phyloP scores from a whole-genome alignment of 2,797 vertebrate species.

The Platyrinchus mystaceus region DNA sequence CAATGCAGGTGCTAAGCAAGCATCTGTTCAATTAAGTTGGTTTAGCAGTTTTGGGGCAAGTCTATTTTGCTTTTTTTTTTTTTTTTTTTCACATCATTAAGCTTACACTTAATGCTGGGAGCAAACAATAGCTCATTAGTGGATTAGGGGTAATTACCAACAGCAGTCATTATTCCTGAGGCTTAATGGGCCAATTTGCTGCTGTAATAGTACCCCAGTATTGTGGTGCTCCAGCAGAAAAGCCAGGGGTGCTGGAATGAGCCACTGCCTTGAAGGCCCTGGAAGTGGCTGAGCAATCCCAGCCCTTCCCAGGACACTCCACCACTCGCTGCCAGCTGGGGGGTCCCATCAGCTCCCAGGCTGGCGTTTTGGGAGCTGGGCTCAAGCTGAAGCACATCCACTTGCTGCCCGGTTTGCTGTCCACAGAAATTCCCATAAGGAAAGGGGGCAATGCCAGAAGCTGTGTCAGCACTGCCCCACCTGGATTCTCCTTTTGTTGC shows the following conservation, averaged over 20 bases:
- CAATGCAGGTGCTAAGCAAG: slow-evolving; percentile 74
- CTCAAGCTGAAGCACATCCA: not conserved
- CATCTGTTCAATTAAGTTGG: slow-evolving; percentile 72
- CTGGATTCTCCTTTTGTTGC: not conserved
- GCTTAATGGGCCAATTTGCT: slow-evolving; percentile 79
- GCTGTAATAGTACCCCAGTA: slow-evolving; percentile 78
- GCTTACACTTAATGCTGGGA: slow-evolving; percentile 76
- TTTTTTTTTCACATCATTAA: slow-evolving; percentile 73
- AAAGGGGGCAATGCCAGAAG: not conserved
- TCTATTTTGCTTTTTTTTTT: slow-evolving; percentile 30
- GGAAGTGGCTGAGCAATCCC: not conserved
- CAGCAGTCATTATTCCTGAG: slow-evolving; percentile 76
- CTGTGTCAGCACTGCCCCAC: not conserved
- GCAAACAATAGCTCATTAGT: slow-evolving; percentile 86
- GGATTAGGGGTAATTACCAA: slow-evolving; percentile 86
- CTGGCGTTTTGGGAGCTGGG: not conserved
- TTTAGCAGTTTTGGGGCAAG: slow-evolving; percentile 37
- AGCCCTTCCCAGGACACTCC: not conserved
- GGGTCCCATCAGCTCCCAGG: not conserved
- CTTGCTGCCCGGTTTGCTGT: accelerated
- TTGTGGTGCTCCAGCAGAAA: slow-evolving; percentile 51
- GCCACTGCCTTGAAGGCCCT: slow-evolving; percentile 11
- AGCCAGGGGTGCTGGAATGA: slow-evolving; percentile 39
- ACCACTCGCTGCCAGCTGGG: not conserved
- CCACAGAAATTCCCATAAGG: accelerated